Base-by-base conservation (phyloP, 2,888 invertebrate species). In the Aproaerema taeniolella region DNA sequence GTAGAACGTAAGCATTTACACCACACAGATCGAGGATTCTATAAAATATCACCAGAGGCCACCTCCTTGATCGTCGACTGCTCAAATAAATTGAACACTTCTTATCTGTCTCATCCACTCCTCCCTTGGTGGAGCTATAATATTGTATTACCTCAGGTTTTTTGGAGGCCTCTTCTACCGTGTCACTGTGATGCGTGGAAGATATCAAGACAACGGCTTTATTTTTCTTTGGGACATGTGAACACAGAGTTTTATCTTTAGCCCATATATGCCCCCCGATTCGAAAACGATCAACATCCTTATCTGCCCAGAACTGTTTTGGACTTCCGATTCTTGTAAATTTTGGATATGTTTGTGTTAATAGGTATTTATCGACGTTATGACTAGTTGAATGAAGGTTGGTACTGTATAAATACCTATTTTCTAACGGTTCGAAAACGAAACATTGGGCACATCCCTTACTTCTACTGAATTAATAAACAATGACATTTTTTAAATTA, bases 51-150 rank as follows among this genome's bases (percentile, higher is more conserved):
- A 20, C 35, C 38, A 37, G 31, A 28, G 41, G 44, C 36, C 46
- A 46, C 12, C 46, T 33, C 12, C 41, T 26, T 25, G 37, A 39
- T 46, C 30, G 14, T 10, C 46, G 43, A 17, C 32, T 28, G 25
- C 41, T 12, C 7, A 39, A 39, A 28, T 46, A 46, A 20, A 33
- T 41, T 2, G 46, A 41, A 24, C 43, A 43, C 24, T 42, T 46
- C 11, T 46, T 51, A 33, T 49, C 47, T 5, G 41, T 26, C 34
- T 47, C 45, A 32, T 45, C 45, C 4, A 48, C 45, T 8, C 46
- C 50, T 15, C 45, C 50, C 41, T 50, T 50, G 20, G 46, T 48
- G 5, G 25, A 20, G 38, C 47, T 47, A 33, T 50, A 47, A 16
- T 41, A 40, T 25, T 16, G 26, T 31, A 49, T 46, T 17, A 46